phyloP scores from a whole-genome alignment of 2,797 vertebrate species.

The Gouania willdenowi region DNA sequence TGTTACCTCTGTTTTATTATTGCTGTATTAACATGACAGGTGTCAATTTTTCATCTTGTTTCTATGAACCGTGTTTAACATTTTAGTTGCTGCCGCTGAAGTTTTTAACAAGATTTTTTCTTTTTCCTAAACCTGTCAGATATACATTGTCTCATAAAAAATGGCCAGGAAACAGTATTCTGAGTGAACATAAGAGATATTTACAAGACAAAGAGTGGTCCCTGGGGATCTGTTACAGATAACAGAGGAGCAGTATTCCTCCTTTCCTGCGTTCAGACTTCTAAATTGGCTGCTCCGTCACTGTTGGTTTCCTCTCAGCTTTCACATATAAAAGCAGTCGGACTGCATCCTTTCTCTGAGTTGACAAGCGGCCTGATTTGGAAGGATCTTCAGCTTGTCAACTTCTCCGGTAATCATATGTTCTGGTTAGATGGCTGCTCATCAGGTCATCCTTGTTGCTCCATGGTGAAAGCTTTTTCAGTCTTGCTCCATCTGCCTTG shows the following conservation, averaged over 20 bases:
- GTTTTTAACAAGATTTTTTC: too few relatives aligned
- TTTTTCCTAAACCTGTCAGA: too few relatives aligned
- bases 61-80: too few relatives aligned
- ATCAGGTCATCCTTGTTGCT: constrained; percentile 17
- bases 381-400: constrained; percentile 7
- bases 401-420: constrained; percentile 16
- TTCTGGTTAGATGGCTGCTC: constrained; percentile 13
- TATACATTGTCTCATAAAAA: too few relatives aligned
- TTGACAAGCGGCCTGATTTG: constrained; percentile 8
- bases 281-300: not conserved
- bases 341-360: not conserved
- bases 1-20: too few relatives aligned
- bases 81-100: too few relatives aligned
- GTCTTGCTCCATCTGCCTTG: constrained; percentile 14
- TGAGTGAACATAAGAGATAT: too few relatives aligned
- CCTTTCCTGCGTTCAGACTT: not conserved
- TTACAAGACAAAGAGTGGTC: not conserved
- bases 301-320: constrained; percentile 3
- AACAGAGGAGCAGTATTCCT: not conserved
- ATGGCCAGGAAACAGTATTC: too few relatives aligned
- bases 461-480: constrained; percentile 6
- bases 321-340: constrained; percentile 1
- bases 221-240: not conserved
- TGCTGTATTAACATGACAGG: too few relatives aligned
- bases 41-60: too few relatives aligned